Conservation (phyloP, 2,797 vertebrate genomes). For the Alectoris magna region DNA sequence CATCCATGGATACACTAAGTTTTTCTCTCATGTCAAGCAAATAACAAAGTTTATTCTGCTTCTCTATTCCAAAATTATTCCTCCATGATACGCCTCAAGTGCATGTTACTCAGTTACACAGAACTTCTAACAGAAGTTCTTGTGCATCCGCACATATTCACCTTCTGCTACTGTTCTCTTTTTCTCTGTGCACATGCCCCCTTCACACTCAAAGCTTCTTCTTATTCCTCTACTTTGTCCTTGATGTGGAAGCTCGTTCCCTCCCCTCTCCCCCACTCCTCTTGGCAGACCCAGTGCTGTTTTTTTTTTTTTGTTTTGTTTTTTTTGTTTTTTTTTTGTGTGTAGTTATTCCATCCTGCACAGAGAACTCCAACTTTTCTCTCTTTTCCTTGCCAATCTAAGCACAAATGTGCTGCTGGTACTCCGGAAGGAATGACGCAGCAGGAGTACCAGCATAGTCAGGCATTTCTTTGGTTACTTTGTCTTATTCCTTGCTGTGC, state of each 20-base stretch:
- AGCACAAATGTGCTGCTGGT: not conserved
- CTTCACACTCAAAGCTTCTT: not conserved
- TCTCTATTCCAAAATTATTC: not conserved
- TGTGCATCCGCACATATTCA: not conserved
- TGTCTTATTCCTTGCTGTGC: not conserved
- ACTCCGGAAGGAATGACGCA: not conserved
- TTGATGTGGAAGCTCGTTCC: not conserved
- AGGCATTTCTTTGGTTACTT: rapidly evolving
- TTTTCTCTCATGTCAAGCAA: not conserved
- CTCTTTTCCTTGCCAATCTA: not conserved
- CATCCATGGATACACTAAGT: rapidly evolving
- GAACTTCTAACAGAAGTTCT: not conserved
- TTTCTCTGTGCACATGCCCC: not conserved
- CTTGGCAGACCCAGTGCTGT: rapidly evolving
- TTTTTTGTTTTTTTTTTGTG: not conserved
- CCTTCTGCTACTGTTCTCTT: not conserved
- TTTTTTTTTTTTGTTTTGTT: not conserved
- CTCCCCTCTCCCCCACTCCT: not conserved
- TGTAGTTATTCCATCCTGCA: not conserved
- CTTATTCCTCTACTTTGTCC: not conserved
- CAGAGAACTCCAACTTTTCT: not conserved
- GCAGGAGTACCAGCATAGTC: not conserved
- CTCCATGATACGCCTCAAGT: not conserved
- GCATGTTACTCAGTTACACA: rapidly evolving
- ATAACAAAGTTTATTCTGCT: not conserved